Base-by-base conservation (phyloP, 1,140 invertebrate genomes). In the Drosophila willistoni region DNA sequence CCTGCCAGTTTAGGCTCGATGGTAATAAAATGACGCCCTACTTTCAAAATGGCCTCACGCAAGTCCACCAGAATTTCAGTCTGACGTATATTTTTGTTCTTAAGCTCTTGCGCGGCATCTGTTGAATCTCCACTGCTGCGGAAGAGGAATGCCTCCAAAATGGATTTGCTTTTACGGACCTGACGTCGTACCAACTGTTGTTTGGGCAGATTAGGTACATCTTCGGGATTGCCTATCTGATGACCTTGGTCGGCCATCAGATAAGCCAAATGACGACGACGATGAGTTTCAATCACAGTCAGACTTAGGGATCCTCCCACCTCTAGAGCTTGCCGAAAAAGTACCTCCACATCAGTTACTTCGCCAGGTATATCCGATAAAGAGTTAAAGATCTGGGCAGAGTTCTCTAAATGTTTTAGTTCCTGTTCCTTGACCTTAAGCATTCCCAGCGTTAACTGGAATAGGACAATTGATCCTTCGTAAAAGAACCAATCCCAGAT, bases 401-500 rank as follows among this genome's bases (percentile, higher is more conserved):
- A 99, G 93, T 98, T 98, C 90, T 97, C 97, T 75, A 98, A 93
- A 74, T 95, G 93, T 73, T 95, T 95, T 14, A 98, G 93, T 84
- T 97, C 95, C 55, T 95, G 94, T 93, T 98, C 97, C 95, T 96
- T 98, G 73, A 98, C 96, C 93, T 98, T 98, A 7, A 99, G 93
- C 97, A 99, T 98, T 66, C 97, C 98, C 68, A 99, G 93, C 1
- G 97, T 98, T 7, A 99, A 94, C 94, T 99, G 97, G 92, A 99
- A 99, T n/a, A 99, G 93, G 55, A 99, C 96, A 71, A 98, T 95
- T 10, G 98, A 98, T 44, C 99, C 99, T 92, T 99, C 96, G 79
- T 96, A 95, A 91, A 99, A 99, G 92, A 99, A 98, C 67, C 99
- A 93, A 93, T 99, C 99, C 99, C 99, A 99, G 73, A 99, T 96